Percentiles rank a stretch among this genome's conserved stretches.
Conservation (phyloP, 2,113 vertebrate genomes). For the Oreochromis spilurus region DNA sequence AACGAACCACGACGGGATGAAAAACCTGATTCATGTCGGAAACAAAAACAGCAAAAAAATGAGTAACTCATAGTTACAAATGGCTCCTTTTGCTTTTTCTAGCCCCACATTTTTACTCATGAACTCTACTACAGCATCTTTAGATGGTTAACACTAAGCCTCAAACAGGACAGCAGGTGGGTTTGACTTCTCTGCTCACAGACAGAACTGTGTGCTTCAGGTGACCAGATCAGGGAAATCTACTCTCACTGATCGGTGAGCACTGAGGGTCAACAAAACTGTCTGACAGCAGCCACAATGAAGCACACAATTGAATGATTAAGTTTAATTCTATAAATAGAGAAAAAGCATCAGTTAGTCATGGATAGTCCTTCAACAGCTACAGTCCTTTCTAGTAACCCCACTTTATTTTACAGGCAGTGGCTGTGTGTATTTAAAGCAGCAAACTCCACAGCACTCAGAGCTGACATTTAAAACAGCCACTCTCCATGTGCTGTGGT, state of each 20-base stretch:
- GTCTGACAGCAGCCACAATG: rapidly evolving
- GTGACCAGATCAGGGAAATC: background rate
- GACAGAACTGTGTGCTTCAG: background rate
- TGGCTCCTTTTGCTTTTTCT: background rate
- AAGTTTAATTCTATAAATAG: rapidly evolving
- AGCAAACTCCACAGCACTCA: background rate
- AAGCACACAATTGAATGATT: rapidly evolving
- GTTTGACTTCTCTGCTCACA: background rate
- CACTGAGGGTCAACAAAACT: background rate
- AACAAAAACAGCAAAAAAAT: background rate
- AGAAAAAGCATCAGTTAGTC: background rate
- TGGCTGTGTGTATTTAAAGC: background rate
- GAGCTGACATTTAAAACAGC: background rate
- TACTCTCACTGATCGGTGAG: background rate
- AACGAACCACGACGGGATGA: background rate
- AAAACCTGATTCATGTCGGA: background rate
- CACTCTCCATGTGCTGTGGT: background rate
- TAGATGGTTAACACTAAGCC: background rate
- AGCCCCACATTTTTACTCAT: background rate
- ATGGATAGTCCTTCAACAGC: rapidly evolving
- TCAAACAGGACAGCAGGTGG: background rate
- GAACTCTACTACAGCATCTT: background rate
- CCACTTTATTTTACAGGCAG: background rate
- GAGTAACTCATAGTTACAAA: rapidly evolving
- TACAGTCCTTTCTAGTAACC: background rate